Base-by-base conservation (phyloP, 2,888 invertebrate species). In the Eupithecia vulgata region DNA sequence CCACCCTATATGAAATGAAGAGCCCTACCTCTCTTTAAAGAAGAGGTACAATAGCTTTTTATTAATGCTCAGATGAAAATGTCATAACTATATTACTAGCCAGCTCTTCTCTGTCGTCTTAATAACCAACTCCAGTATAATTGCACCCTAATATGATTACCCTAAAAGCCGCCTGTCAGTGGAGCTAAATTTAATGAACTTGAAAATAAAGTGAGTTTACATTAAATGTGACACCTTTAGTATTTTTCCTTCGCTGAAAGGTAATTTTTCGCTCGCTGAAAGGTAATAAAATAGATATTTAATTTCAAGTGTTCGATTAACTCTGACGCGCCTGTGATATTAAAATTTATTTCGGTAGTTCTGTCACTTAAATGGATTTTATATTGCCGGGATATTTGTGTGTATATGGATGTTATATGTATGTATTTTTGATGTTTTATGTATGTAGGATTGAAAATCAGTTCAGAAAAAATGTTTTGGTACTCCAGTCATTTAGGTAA, bases 101-200 rank as follows among this genome's bases (percentile, higher is more conserved):
- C 21, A 25, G 25, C 25, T 57, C 12, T 57, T 30, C 62, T n/a
- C 35, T 62, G 34, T 37, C 73, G 17, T 45, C 45, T 0, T 37
- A 65, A 30, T 61, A 71, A 61, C 40, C 62, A 64, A 61, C 81
- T 68, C 78, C 85, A 85, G 85, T 90, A 88, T 92, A 91, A 91
- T 91, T 90, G 87, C 88, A 86, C 87, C 88, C 85, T 89, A 89
- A 93, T 86, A 85, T 90, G 90, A 93, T 94, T 92, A 92, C 88
- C 86, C 87, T 93, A 93, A 93, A 93, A 94, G 93, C 92, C 90
- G 93, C 92, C 90, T 93, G 93, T 92, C 93, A 90, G 87, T 85
- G 85, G 83, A 86, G 88, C 87, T 88, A 88, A 91, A 91, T 91
- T 91, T 91, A 92, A 93, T 91, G 90, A 92, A 92, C 85, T 89